A percentile compares a stretch with the other conserved stretches of the same genome.
These are phyloP conservation scores for Eublepharis macularius DNA, from an alignment of 2,113 vertebrate genomes.

Conservation along the genomic window DNA sequence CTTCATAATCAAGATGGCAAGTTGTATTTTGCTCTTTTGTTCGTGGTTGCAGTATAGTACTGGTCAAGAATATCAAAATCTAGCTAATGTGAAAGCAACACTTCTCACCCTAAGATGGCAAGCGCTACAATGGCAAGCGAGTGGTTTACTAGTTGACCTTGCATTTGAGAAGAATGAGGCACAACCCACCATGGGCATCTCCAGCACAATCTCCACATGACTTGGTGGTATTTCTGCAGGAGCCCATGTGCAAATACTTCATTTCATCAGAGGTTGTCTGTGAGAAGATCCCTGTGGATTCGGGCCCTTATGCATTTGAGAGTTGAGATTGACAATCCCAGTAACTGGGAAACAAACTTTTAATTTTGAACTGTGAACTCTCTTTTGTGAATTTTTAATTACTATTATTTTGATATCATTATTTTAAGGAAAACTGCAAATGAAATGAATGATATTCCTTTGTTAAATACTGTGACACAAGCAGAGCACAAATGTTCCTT, in stretches of 20 bases:
- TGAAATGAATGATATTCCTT: not conserved
- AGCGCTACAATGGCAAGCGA: not conserved
- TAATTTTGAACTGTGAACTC: not conserved
- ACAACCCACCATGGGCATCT: not conserved
- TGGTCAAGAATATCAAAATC: not conserved
- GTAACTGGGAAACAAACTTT: not conserved
- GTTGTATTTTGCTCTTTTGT: too few species aligned
- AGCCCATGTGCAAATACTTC: not conserved
- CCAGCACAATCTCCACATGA: not conserved
- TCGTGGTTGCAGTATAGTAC: too few species aligned
- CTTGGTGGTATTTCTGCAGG: not conserved
- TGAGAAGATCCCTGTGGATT: not conserved
- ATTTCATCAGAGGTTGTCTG: not conserved
- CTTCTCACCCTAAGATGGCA: not conserved
- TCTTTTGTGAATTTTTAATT: not conserved
- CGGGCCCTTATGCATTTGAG: not conserved
- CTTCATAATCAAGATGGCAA: too few species aligned
- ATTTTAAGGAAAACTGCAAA: not conserved
- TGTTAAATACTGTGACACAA: not conserved
- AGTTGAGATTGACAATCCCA: not conserved
- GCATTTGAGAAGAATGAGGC: not conserved
- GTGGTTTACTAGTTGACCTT: not conserved
- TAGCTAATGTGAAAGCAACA: not conserved
- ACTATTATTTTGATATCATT: not conserved
- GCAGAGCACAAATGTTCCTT: constrained; percentile 4